phyloP scores from a whole-genome alignment of 2,797 vertebrate genomes.

The Kryptolebias ocellatus region DNA sequence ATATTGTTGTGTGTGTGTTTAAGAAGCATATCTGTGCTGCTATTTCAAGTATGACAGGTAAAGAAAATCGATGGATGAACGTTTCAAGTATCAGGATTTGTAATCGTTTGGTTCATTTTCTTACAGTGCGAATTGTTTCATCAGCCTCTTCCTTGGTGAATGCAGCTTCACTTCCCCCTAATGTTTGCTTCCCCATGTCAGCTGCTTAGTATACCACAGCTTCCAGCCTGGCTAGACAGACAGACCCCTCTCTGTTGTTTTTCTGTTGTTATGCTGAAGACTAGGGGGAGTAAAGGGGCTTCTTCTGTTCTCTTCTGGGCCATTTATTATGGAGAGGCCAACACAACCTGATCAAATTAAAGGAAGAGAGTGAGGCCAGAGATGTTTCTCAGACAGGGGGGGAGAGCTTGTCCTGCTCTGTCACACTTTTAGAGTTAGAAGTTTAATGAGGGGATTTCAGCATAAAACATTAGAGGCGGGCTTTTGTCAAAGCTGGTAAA shows the following conservation, averaged over 20 bases:
- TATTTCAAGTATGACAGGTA: not conserved
- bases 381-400: constrained; percentile 54
- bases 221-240: constrained; percentile 70
- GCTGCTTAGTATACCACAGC: constrained; percentile 75
- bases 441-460: too few relatives aligned
- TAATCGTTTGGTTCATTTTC: constrained; percentile 15
- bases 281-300: constrained; percentile 78
- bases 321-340: constrained; percentile 75
- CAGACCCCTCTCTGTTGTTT: constrained; percentile 81
- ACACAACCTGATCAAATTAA: constrained; percentile 81
- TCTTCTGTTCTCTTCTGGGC: constrained; percentile 79
- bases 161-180: constrained; percentile 68
- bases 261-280: constrained; percentile 78
- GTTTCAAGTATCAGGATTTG: not conserved
- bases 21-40: constrained; percentile 6
- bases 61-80: too few relatives aligned
- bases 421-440: not conserved
- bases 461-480: not conserved
- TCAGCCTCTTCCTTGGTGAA: constrained; percentile 45
- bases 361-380: constrained; percentile 49
- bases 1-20: constrained; percentile 5
- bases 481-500: constrained; percentile 2
- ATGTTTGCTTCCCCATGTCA: constrained; percentile 76
- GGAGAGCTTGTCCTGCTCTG: constrained; percentile 32
- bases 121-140: constrained; percentile 45